Evolutionary conservation across 2,113 vertebrate species (phyloP), one percentile per base, ranked within the genome.

Genomic region (Cercocebus atys): DNA sequence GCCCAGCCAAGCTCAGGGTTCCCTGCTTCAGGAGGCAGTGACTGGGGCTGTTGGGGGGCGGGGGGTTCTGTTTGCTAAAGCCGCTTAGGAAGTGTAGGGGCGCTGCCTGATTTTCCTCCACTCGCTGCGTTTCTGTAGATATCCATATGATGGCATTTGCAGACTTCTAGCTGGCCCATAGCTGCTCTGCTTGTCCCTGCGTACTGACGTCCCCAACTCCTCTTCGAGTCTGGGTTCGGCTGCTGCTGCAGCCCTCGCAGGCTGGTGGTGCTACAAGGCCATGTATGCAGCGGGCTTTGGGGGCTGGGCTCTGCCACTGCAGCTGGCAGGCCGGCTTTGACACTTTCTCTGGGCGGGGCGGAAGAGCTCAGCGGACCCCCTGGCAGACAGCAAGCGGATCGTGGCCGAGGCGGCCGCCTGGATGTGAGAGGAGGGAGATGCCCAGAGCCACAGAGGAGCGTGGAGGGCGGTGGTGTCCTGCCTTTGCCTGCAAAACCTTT

Each of bases 261-360:
- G 89, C 90, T 98, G 98, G 98, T 98, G 98, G 98, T 98, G 98
- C 98, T 98, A 97, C 97, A 97, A 98, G 97, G 98, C 98, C 91
- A 23, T 11, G 50, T 80, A 87, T 97, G 94, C 93, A 93, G 91
- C 50, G 4, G 25, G 90, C 50, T 93, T 96, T 88, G 97, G 97
- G 98, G 98, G 97, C 95, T 97, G 98, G 97, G 97, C 83, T 96
- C 52, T 20, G 45, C 68, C 93, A 79, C 84, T 96, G 97, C 97
- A 97, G 95, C 97, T 97, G 95, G 84, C 94, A 52, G 96, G 84
- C 52, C 57, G 35, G 88, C 92, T 86, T 79, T 88, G 88, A 96
- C 94, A 96, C 94, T 97, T 96, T 81, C 72, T 64, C 76, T 47
- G 95, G 97, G 97, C 86, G 90, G 95, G 95, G 97, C 88, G 0